Evolutionary conservation across 2,797 vertebrate species (phyloP).

Genomic region (Thamnophis elegans): DNA sequence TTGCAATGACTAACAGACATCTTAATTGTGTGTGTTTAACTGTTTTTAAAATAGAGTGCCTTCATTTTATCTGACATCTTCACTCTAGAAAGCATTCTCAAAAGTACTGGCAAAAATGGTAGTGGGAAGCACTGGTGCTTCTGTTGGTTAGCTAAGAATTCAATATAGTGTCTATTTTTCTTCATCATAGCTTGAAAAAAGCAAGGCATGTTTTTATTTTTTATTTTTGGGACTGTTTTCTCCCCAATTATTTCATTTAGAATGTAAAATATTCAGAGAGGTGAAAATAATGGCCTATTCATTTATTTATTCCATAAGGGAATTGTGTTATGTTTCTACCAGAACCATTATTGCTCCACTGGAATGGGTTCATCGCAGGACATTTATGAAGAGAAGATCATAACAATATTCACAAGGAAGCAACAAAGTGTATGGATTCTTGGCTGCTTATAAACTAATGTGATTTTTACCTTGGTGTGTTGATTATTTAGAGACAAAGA

Average conservation of each 20-base stretch:
- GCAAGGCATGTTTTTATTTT: neutral
- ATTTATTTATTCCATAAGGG: slow-evolving; percentile 53
- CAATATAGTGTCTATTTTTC: neutral
- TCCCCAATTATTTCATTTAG: slow-evolving; percentile 28
- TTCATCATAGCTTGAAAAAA: neutral
- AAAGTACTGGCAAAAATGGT: neutral
- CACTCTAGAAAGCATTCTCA: neutral
- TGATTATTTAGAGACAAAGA: slow-evolving; percentile 34
- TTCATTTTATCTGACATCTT: neutral
- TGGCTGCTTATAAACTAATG: slow-evolving; percentile 49
- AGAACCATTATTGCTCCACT: slow-evolving; percentile 61
- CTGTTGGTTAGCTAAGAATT: neutral
- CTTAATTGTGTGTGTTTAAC: neutral
- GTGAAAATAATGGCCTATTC: slow-evolving; percentile 54
- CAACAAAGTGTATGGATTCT: slow-evolving; percentile 52
- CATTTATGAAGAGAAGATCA: slow-evolving; percentile 55
- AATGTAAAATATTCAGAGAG: slow-evolving; percentile 53
- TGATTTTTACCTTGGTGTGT: slow-evolving; percentile 44
- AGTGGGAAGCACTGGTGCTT: neutral
- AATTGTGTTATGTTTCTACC: slow-evolving; percentile 57
- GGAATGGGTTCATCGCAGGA: slow-evolving; percentile 61
- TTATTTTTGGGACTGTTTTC: neutral
- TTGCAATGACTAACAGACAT: neutral
- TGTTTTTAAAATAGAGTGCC: neutral
- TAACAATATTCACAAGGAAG: slow-evolving; percentile 47